These are phyloP conservation scores for Dysdera silvatica DNA, from an alignment of 1,140 invertebrate genomes.

Conservation along the genomic window DNA sequence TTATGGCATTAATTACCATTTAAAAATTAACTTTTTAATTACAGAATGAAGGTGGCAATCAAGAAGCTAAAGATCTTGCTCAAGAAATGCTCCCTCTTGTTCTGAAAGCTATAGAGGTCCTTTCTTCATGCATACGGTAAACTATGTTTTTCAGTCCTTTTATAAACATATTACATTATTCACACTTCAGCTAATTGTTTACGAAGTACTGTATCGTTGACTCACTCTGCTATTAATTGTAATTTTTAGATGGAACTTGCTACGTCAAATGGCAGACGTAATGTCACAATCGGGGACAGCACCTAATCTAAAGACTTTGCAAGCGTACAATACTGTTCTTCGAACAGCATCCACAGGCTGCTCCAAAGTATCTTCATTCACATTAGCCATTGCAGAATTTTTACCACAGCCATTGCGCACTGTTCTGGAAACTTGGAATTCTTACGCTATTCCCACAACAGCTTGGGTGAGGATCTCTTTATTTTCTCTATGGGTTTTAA, in stretches of 20 bases:
- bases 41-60: slow-evolving; percentile 37
- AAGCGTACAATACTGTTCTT: slow-evolving; percentile 42
- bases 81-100: slow-evolving; percentile 56
- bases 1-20: too few relatives aligned
- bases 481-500: too few relatives aligned
- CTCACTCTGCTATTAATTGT: neutral
- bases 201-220: neutral
- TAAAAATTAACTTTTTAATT: too few relatives aligned
- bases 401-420: slow-evolving; percentile 53
- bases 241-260: slow-evolving; percentile 35
- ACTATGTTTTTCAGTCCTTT: neutral
- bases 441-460: slow-evolving; percentile 43
- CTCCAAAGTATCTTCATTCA: slow-evolving; percentile 47
- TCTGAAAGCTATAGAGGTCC: slow-evolving; percentile 53
- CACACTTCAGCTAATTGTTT: neutral
- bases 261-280: slow-evolving; percentile 21
- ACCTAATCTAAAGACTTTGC: slow-evolving; percentile 16
- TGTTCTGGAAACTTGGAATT: slow-evolving; percentile 59
- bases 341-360: slow-evolving; percentile 53
- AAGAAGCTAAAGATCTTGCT: slow-evolving; percentile 41
- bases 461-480: slow-evolving; percentile 42
- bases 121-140: slow-evolving; percentile 47
- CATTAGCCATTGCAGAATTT: slow-evolving; percentile 50
- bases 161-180: slow-evolving; percentile 9
- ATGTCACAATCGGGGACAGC: slow-evolving; percentile 17